phyloP scores from a whole-genome alignment of 2,888 invertebrate species.

The Epirrita christyi region DNA sequence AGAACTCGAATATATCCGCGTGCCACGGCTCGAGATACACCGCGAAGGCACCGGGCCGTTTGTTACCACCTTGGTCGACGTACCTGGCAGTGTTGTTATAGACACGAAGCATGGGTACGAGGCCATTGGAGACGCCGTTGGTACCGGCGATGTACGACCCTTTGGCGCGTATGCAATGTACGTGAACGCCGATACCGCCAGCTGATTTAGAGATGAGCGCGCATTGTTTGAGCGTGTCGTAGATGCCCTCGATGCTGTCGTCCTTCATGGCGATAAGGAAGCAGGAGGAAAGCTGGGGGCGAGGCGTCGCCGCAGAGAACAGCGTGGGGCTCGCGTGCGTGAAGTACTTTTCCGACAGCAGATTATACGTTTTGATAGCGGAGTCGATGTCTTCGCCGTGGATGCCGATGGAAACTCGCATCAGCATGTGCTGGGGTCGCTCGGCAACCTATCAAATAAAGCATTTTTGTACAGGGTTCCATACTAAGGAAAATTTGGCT shows the following conservation, averaged over 20 bases:
- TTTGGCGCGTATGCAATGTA: slow-evolving; percentile 97
- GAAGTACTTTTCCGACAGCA: slow-evolving; percentile 97
- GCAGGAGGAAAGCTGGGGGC: slow-evolving; percentile 97
- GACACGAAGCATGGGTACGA: slow-evolving; percentile 97
- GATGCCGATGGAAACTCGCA: slow-evolving; percentile 98
- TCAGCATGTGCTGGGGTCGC: slow-evolving; percentile 99
- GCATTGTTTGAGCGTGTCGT: slow-evolving; percentile 95
- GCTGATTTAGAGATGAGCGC: slow-evolving; percentile 98
- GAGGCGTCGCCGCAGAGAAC: slow-evolving; percentile 96
- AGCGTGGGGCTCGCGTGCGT: slow-evolving; percentile 99
- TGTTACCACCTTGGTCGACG: slow-evolving; percentile 99
- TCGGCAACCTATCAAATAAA: slow-evolving; percentile 88
- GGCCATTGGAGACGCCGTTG: slow-evolving; percentile 96
- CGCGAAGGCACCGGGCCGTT: slow-evolving; percentile 98
- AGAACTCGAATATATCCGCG: slow-evolving; percentile 97
- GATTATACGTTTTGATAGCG: slow-evolving; percentile 97
- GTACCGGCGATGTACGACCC: slow-evolving; percentile 97
- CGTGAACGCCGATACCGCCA: slow-evolving; percentile 98
- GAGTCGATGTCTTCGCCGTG: slow-evolving; percentile 96
- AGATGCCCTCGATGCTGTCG: slow-evolving; percentile 98
- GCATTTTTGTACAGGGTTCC: too few relatives aligned
- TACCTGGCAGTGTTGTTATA: slow-evolving; percentile 98
- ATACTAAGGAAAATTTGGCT: too few relatives aligned
- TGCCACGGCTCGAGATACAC: slow-evolving; percentile 99
- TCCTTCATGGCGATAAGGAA: slow-evolving; percentile 97